Evolutionary conservation across 2,888 invertebrate species (phyloP), one percentile per base, ranked within the genome.

Genomic region (Lamellibrachia columna): DNA sequence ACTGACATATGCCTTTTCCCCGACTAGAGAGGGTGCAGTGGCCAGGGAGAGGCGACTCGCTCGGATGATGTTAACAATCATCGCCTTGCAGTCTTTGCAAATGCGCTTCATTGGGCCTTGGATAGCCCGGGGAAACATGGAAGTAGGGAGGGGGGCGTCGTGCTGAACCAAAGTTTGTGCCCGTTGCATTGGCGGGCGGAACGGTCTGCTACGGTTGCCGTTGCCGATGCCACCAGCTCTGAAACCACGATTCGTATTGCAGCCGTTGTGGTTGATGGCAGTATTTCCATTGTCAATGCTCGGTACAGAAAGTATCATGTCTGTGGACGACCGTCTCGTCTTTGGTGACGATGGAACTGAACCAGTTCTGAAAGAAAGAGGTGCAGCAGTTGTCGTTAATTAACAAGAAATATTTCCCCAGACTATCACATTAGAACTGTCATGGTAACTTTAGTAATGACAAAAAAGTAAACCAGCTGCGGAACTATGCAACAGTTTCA

Each of bases 11-110:
- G 75, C 22, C 22, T 75, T 75, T 15, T 22, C 90, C 11, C 90
- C 53, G 15, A 53, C 90, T 53, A 91, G 90, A n/a, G 92, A 91
- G 3, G 92, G 93, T 11, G 93, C 93, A 28, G 92, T 55, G 15
- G 94, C 93, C 11, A 96, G 95, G 15, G 96, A 95, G 55, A 96
- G 98, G 96, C 98, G 97, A 94, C 98, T 98, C 52, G 98, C 98
- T 97, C 98, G 98, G 96, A 99, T 98, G 96, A 99, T 98, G 97
- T 98, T 98, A 95, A 98, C 97, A 93, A 99, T 98, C 98, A 99
- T 98, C 93, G 98, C 98, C 96, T 98, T 98, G 97, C 99, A 99
- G 97, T 99, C 99, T 96, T 98, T 98, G 96, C 99, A 99, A 92
- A 99, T 98, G 93, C 98, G 98, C 98, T 98, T 98, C 96, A 98